These are phyloP conservation scores for Trachelus stipa DNA, from an alignment of 2,888 invertebrate genomes.

Conservation along the genomic window DNA sequence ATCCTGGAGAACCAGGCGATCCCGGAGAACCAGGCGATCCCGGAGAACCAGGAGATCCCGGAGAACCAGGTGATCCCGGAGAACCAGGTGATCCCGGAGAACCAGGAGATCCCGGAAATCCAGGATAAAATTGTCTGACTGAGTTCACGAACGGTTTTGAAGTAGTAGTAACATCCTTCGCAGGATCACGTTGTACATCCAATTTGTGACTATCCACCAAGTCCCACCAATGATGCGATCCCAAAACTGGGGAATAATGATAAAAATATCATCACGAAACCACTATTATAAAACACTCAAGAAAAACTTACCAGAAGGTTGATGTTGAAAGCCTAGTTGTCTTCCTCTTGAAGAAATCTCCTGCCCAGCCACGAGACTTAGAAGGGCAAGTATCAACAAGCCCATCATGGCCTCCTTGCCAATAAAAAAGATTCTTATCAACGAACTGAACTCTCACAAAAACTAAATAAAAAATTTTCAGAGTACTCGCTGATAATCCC, in stretches of 20 bases:
- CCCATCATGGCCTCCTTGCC: conserved; percentile 7
- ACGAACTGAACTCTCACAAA: no score
- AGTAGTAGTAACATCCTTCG: conserved; percentile 26
- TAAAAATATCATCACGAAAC: no score
- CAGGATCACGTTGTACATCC: conserved; percentile 35
- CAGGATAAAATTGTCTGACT: conserved; percentile 44
- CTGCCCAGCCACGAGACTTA: conserved; percentile 10
- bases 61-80: not conserved
- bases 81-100: conserved; percentile 1
- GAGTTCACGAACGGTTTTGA: not conserved
- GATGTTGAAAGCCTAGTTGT: conserved; percentile 5
- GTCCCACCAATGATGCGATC: conserved; percentile 38
- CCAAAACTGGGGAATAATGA: no score
- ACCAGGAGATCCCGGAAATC: conserved; percentile 27
- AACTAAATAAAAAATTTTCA: no score
- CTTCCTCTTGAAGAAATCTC: not conserved
- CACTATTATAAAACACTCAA: not conserved
- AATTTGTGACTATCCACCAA: conserved; percentile 46
- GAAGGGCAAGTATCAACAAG: conserved; percentile 8
- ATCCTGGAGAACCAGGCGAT: conserved; percentile 8
- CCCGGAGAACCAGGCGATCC: not conserved
- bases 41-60: conserved; percentile 9
- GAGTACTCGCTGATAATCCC: no score
- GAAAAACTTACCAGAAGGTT: conserved; percentile 13
- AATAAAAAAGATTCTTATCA: no score